These are phyloP conservation scores for Ligdia adustata DNA, from an alignment of 2,888 invertebrate species.

Conservation along the genomic window DNA sequence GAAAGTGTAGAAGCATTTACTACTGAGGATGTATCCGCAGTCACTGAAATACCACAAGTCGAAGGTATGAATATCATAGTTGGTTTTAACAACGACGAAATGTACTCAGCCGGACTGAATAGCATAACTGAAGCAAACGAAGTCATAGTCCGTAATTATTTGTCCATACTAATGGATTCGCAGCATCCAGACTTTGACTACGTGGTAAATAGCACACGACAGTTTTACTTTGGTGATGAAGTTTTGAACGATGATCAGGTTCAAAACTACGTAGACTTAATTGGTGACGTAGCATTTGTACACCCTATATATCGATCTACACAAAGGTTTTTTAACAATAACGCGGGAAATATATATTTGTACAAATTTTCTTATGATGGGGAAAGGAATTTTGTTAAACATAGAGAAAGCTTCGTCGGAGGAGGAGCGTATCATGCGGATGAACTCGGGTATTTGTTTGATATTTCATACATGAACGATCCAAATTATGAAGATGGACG, in stretches of 20 bases:
- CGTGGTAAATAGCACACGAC: conserved; percentile 31
- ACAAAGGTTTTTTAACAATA: conserved; percentile 37
- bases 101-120: not conserved
- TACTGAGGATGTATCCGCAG: conserved; percentile 36
- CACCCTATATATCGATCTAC: conserved; percentile 44
- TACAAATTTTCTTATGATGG: conserved; percentile 50
- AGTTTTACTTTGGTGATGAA: conserved; percentile 47
- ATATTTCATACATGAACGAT: conserved; percentile 31
- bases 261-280: conserved; percentile 37
- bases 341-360: conserved; percentile 38
- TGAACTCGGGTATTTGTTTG: conserved; percentile 52
- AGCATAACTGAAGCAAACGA: not conserved
- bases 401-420: conserved; percentile 33
- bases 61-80: conserved; percentile 42
- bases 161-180: conserved; percentile 34
- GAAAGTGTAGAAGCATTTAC: conserved; percentile 45
- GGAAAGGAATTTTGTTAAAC: conserved; percentile 40
- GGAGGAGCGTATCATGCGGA: conserved; percentile 48
- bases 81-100: conserved; percentile 46
- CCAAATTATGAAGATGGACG: conserved; percentile 40
- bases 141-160: conserved; percentile 10
- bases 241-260: conserved; percentile 25
- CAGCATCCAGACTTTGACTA: conserved; percentile 33
- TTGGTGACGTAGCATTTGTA: conserved; percentile 44
- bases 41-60: conserved; percentile 33